Evolutionary conservation across 2,113 vertebrate species (phyloP).

Genomic region (Cranoglanis bouderius): DNA sequence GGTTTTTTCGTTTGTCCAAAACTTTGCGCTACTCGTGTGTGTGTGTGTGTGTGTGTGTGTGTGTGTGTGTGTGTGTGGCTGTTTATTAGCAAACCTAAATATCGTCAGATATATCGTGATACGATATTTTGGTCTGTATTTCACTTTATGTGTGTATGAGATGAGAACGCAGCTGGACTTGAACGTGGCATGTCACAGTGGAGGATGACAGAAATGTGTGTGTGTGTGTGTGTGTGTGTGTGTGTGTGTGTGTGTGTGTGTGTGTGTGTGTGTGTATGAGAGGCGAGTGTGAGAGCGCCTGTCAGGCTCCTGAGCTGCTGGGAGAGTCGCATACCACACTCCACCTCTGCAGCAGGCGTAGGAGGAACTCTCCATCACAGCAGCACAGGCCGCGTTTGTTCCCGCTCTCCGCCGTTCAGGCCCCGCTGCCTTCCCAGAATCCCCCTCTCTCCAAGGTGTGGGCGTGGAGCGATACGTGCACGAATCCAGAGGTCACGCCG

Average conservation of each 20-base stretch:
- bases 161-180: not conserved
- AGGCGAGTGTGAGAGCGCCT: slow-evolving; percentile 60
- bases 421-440: slow-evolving; percentile 45
- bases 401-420: slow-evolving; percentile 35
- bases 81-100: not conserved
- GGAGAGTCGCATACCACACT: slow-evolving; percentile 80
- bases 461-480: slow-evolving; percentile 43
- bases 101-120: not conserved
- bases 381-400: slow-evolving; percentile 66
- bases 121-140: not conserved
- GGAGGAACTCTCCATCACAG: slow-evolving; percentile 67
- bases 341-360: slow-evolving; percentile 79
- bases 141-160: not conserved
- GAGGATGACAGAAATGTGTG: slow-evolving; percentile 59
- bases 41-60: too few relatives aligned
- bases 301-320: slow-evolving; percentile 62
- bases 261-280: slow-evolving; percentile 40
- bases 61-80: too few relatives aligned
- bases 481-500: slow-evolving; percentile 10
- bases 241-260: slow-evolving; percentile 33
- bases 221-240: too few relatives aligned
- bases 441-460: slow-evolving; percentile 40
- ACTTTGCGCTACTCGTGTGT: too few relatives aligned
- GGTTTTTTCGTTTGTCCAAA: too few relatives aligned
- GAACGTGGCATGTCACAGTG: slow-evolving; percentile 45